Evolutionary conservation across 2,113 vertebrate species (phyloP), one percentile per base, ranked within the genome.

Genomic region (Condylura cristata): DNA sequence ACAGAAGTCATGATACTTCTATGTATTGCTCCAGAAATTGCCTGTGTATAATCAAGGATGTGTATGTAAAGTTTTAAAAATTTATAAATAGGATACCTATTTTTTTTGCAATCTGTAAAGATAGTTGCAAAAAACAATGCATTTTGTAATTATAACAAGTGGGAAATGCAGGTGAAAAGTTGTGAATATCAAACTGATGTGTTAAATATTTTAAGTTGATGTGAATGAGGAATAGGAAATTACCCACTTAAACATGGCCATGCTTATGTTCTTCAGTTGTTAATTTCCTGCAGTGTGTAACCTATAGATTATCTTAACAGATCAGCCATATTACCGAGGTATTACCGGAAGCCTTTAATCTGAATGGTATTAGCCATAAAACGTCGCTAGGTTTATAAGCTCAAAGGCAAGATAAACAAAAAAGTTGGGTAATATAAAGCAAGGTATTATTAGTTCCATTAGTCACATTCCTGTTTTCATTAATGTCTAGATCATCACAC

Each of bases 11-110:
- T 63, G 14, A 72, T 58, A 66, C 74, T 88, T 65, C 46, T 46
- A 65, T 53, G 56, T 93, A 81, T 72, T 16, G 22, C 87, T 81
- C 34, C 34, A 44, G 66, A 93, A 93, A 74, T 87, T 72, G 72
- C 34, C n/a, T 81, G 32, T n/a, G 13, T 81, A 75, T 74, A 75
- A 83, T 75, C 56, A 83, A 65, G 53, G 74, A 51, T 53, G 13
- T n/a, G 13, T 37, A 65, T 80, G 70, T 71, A n/a, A 17, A 48
- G 56, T 65, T 74, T 48, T 53, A 8, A 63, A 72, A 44, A 71
- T 63, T 46, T 87, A 53, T 65, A 93, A 48, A 60, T 86, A 86
- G 3, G 18, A 60, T 48, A 78, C 22, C 72, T 48, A 39, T 34
- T 28, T 46, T 46, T 90, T 81, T 60, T 11, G 61, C 58, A 44